These are phyloP conservation scores for Lerista edwardsae DNA, from an alignment of 2,797 vertebrate genomes.

Conservation along the genomic window DNA sequence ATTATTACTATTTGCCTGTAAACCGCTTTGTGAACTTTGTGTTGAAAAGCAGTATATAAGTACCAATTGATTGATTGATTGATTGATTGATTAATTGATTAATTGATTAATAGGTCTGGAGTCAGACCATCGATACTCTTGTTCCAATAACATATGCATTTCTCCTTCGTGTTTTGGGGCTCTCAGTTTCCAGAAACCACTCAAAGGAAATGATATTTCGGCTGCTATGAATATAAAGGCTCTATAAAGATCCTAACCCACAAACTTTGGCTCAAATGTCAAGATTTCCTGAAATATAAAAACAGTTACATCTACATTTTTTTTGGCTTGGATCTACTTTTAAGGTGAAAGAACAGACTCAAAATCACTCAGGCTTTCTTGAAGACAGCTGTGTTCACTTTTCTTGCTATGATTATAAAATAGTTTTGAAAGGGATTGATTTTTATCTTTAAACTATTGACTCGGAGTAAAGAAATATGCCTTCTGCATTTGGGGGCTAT, in stretches of 20 bases:
- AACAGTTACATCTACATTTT: not conserved
- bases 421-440: not conserved
- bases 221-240: not conserved
- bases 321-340: conserved; percentile 17
- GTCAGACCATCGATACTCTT: too few species aligned
- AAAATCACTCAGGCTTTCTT: not conserved
- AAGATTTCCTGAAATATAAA: not conserved
- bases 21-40: too few species aligned
- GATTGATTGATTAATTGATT: too few species aligned
- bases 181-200: not conserved
- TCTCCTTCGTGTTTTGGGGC: not conserved
- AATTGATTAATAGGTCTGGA: too few species aligned
- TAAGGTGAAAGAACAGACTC: accelerated
- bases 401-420: not conserved
- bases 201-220: not conserved
- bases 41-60: too few species aligned
- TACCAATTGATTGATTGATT: too few species aligned
- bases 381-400: not conserved
- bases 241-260: not conserved
- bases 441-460: conserved; percentile 35
- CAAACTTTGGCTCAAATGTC: not conserved
- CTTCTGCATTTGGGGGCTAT: conserved; percentile 46
- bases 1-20: too few species aligned
- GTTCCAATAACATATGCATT: not conserved
- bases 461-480: conserved; percentile 40